Evolutionary conservation across 1,140 invertebrate genomes (phyloP).

Genomic region (Cepaea nemoralis): DNA sequence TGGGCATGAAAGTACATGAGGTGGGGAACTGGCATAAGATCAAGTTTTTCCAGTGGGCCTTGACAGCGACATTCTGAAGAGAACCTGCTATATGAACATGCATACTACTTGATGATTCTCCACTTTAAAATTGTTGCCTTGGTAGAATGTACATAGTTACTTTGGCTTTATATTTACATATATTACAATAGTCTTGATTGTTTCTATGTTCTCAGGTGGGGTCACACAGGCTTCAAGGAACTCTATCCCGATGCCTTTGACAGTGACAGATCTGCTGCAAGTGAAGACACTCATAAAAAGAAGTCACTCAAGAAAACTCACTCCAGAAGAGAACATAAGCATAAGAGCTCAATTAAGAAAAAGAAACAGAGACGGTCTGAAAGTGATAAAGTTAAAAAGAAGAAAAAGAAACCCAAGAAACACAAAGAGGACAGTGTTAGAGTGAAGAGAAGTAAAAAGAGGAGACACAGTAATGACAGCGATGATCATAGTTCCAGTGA

Average conservation of each 20-base stretch:
- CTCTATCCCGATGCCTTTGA: background rate
- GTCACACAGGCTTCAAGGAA: slow-evolving; percentile 1
- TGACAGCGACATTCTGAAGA: too few species aligned
- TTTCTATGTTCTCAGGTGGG: background rate
- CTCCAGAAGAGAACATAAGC: background rate
- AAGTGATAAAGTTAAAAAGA: background rate
- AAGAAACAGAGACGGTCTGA: background rate
- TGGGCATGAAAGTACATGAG: too few species aligned
- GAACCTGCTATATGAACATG: too few species aligned
- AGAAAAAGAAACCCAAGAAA: background rate
- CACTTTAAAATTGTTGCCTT: too few species aligned
- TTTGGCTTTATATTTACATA: too few species aligned
- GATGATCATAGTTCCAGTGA: background rate
- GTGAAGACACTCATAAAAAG: background rate
- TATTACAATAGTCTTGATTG: too few species aligned
- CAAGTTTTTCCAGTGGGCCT: too few species aligned
- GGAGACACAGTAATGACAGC: background rate
- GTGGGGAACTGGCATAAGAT: too few species aligned
- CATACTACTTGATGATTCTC: too few species aligned
- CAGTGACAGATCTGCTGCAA: background rate
- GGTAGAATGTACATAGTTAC: too few species aligned
- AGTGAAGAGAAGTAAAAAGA: background rate
- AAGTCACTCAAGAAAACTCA: background rate
- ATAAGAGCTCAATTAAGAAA: background rate
- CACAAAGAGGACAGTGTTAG: background rate